Percentiles rank a stretch among this genome's conserved stretches.
These are phyloP conservation scores for Conus ventricosus DNA, from an alignment of 1,140 invertebrate genomes.

Conservation along the genomic window DNA sequence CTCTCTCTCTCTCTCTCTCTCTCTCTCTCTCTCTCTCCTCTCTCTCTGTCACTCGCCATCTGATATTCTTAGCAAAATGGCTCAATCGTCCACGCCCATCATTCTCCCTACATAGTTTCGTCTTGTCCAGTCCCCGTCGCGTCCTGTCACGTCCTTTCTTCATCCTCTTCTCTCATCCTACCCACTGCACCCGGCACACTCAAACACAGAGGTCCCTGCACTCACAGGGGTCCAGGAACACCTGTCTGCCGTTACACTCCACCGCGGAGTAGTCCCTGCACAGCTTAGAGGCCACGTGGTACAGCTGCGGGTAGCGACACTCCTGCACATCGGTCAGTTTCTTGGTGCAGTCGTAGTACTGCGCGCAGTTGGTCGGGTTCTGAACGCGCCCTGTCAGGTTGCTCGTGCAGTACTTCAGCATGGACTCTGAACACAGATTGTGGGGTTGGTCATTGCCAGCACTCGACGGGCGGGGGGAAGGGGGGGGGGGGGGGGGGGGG, in stretches of 20 bases:
- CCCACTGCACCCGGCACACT: too few species aligned
- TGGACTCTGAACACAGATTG: conserved; percentile 45
- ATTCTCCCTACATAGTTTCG: too few species aligned
- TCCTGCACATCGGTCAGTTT: conserved; percentile 56
- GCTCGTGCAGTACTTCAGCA: conserved; percentile 55
- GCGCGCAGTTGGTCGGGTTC: conserved; percentile 62
- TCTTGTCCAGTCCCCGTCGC: too few species aligned
- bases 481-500: too few species aligned
- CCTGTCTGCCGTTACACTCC: conserved; percentile 47
- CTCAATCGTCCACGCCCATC: too few species aligned
- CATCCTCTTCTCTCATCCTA: too few species aligned
- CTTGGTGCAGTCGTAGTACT: conserved; percentile 64
- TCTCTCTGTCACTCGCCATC: too few species aligned
- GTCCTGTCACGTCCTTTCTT: too few species aligned
- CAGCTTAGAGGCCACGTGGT: conserved; percentile 38
- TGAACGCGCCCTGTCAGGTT: conserved; percentile 55
- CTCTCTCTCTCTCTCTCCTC: too few species aligned
- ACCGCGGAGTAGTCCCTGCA: conserved; percentile 60
- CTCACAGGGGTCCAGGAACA: conserved; percentile 42
- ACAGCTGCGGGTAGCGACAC: conserved; percentile 63
- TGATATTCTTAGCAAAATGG: too few species aligned
- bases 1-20: too few species aligned
- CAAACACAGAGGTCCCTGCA: background rate
- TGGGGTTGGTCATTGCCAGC: background rate
- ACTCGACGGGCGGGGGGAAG: too few species aligned